A percentile compares a stretch with the other conserved stretches of the same genome.
Evolutionary conservation across 2,797 vertebrate species (phyloP).

Genomic region (Platyrinchus mystaceus): DNA sequence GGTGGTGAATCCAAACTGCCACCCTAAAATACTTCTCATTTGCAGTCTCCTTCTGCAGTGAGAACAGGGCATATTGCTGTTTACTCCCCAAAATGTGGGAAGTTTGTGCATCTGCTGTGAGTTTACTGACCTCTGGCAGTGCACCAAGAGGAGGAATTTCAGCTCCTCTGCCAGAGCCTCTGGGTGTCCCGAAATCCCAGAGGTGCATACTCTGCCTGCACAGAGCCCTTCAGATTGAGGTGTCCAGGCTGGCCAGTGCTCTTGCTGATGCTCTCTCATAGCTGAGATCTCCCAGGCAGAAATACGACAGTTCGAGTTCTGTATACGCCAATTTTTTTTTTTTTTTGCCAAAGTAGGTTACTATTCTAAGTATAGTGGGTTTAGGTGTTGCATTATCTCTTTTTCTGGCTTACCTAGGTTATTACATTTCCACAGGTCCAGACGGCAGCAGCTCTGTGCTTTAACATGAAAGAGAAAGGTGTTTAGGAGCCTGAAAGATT

Average conservation of each 20-base stretch:
- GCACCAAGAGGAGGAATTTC: not conserved
- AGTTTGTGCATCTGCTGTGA: not conserved
- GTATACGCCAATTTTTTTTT: not conserved
- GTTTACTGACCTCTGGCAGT: not conserved
- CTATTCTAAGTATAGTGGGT: not conserved
- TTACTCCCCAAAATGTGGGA: not conserved
- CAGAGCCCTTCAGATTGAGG: not conserved
- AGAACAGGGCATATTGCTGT: not conserved
- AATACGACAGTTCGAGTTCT: not conserved
- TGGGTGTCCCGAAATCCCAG: not conserved
- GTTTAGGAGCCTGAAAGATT: not conserved
- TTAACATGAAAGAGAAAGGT: not conserved
- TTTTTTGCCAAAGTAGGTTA: not conserved
- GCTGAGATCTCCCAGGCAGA: not conserved
- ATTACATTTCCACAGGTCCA: not conserved
- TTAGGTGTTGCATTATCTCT: not conserved
- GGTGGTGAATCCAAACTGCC: not conserved
- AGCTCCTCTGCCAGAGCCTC: not conserved
- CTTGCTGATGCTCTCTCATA: not conserved
- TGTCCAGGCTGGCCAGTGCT: fast-evolving
- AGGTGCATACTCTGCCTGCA: not conserved
- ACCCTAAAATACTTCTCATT: not conserved
- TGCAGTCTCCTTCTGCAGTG: not conserved
- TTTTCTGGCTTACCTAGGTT: not conserved
- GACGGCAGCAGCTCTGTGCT: not conserved